A percentile compares a stretch with the other conserved stretches of the same genome.
phyloP scores from a whole-genome alignment of 2,113 vertebrate genomes.

The Bostrychus sinensis region DNA sequence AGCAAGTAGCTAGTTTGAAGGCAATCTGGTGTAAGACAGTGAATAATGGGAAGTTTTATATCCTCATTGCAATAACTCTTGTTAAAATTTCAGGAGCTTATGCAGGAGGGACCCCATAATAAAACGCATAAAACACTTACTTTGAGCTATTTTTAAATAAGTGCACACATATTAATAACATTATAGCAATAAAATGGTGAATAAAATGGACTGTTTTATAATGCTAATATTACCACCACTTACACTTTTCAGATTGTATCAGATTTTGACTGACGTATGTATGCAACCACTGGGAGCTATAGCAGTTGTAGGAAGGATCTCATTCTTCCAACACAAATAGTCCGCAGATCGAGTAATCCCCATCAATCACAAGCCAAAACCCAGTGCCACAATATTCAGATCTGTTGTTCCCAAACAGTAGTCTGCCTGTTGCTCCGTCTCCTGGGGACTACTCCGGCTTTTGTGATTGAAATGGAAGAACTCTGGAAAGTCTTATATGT shows the following conservation, averaged over 20 bases:
- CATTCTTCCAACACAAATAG: conserved; percentile 2
- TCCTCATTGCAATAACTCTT: too few species aligned
- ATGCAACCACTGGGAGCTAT: neutral
- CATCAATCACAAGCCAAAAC: neutral
- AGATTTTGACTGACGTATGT: neutral
- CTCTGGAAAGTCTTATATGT: conserved; percentile 32
- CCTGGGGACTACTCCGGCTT: neutral
- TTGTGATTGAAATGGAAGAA: conserved; percentile 20
- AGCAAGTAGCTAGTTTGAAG: too few species aligned
- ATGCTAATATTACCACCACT: neutral
- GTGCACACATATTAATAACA: neutral
- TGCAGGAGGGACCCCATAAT: too few species aligned
- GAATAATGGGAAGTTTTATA: too few species aligned
- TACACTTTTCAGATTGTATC: neutral
- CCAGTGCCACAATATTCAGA: neutral
- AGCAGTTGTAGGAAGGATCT: neutral
- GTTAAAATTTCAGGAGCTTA: too few species aligned
- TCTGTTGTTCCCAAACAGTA: conserved; percentile 41
- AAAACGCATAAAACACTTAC: neutral
- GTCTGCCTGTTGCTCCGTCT: conserved; percentile 7
- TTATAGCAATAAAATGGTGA: neutral
- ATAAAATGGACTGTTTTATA: conserved; percentile 12
- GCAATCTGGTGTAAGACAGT: too few species aligned
- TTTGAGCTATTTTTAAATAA: neutral
- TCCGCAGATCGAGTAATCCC: conserved; percentile 10